Base-by-base conservation (phyloP, 1,140 invertebrate genomes). In the Drosophila carrolli region DNA sequence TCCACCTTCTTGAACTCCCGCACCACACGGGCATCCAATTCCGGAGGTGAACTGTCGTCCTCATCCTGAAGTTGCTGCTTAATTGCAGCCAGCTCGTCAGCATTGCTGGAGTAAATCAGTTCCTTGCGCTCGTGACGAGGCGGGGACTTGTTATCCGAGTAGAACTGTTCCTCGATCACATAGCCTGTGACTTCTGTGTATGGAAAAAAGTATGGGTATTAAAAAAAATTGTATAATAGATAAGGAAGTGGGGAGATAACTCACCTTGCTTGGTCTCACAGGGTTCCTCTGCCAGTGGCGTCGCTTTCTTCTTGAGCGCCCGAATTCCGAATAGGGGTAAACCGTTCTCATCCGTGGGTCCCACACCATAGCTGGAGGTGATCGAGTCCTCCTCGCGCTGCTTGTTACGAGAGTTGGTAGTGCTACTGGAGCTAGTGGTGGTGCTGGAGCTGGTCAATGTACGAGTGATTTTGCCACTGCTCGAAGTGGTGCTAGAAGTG, bases 291-390 rank as follows among this genome's bases (percentile, higher is more conserved):
- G 57, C 63, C 16, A 65, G 59, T 92, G 94, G 81, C 93, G 91
- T 93, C 37, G 93, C 93, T 63, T 95, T 95, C 67, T 95, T 95
- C 67, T 95, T 94, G 43, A 97, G 93, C 40, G 96, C 96, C 83
- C 94, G 94, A 53, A 96, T 94, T 40, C 96, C 96, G 91, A 96
- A 96, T 23, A 97, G 93, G 5, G 96, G 96, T 58, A 94, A 93
- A n/a, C 96, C 96, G 76, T 96, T 94, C 71, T 96, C 95, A 88
- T 97, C 96, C 5, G 95, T 95, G 41, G 96, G 96, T 4, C 96
- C 96, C 4, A 96, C 95, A 1, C 96, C 96, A 90, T 97, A 97
- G 86, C 96, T 96, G 1, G 96, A 96, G 7, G 95, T 96, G 47
- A 97, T 95, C 37, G 94, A 94, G 37, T 91, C 83, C 61, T 93